These are phyloP conservation scores for Noctuana brunneofusca DNA, from an alignment of 2,888 invertebrate genomes.

Conservation along the genomic window DNA sequence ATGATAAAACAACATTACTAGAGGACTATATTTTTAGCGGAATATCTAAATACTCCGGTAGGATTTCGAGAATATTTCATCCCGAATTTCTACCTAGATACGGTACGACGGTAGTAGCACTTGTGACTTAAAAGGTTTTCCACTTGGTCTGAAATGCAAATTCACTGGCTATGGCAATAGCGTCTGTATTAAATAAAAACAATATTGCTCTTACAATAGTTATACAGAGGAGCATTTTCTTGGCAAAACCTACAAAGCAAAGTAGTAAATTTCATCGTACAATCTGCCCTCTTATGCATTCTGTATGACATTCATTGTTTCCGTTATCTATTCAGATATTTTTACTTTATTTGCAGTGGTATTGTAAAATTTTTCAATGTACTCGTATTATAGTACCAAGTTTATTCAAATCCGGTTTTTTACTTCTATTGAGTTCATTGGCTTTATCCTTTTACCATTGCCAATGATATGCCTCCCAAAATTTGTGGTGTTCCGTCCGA, in stretches of 20 bases:
- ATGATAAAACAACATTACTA: background rate
- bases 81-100: slow-evolving; percentile 15
- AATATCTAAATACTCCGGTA: background rate
- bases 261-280: slow-evolving; percentile 26
- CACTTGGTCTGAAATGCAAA: slow-evolving; percentile 26
- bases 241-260: slow-evolving; percentile 31
- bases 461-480: background rate
- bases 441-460: background rate
- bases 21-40: background rate
- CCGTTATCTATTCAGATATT: slow-evolving; percentile 29
- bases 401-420: background rate
- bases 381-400: background rate
- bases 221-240: slow-evolving; percentile 23
- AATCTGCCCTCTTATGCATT: slow-evolving; percentile 33
- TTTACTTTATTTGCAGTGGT: slow-evolving; percentile 27
- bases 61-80: slow-evolving; percentile 14
- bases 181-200: slow-evolving; percentile 30
- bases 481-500: too few relatives aligned
- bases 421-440: background rate
- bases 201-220: slow-evolving; percentile 26
- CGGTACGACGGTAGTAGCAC: background rate
- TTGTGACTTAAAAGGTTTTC: slow-evolving; percentile 27
- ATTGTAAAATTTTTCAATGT: background rate
- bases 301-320: slow-evolving; percentile 27
- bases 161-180: slow-evolving; percentile 29